Conservation (phyloP, 2,888 invertebrate species). For the Agrilus mali region DNA sequence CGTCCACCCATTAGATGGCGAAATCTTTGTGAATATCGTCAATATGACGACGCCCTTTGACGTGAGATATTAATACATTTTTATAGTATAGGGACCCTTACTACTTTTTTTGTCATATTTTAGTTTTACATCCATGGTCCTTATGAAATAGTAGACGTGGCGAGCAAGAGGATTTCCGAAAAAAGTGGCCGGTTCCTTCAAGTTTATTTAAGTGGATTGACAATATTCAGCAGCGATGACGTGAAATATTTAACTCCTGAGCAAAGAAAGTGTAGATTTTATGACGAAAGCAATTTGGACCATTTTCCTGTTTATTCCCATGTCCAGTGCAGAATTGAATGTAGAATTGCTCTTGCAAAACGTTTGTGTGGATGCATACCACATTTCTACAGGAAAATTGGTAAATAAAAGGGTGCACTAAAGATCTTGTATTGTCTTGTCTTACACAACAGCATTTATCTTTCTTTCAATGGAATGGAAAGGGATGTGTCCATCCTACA, state of each 20-base stretch:
- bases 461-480: too few relatives aligned
- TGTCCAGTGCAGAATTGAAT: constrained; percentile 58
- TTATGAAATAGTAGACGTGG: constrained; percentile 52
- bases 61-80: constrained; percentile 34
- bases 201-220: constrained; percentile 26
- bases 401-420: constrained; percentile 28
- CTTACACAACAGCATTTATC: too few relatives aligned
- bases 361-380: constrained; percentile 58
- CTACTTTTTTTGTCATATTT: constrained; percentile 9
- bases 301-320: constrained; percentile 59
- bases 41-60: constrained; percentile 54
- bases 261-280: constrained; percentile 57
- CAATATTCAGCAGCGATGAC: constrained; percentile 27
- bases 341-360: constrained; percentile 48
- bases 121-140: constrained; percentile 55
- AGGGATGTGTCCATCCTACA: too few relatives aligned
- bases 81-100: too few relatives aligned
- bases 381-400: constrained; percentile 54
- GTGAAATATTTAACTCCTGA: constrained; percentile 36
- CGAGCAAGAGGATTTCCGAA: constrained; percentile 32
- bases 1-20: constrained; percentile 60
- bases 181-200: constrained; percentile 27
- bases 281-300: constrained; percentile 48
- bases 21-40: constrained; percentile 62
- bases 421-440: too few relatives aligned